Evolutionary conservation across 2,888 invertebrate genomes (phyloP).

Genomic region (Piscicola geometra): DNA sequence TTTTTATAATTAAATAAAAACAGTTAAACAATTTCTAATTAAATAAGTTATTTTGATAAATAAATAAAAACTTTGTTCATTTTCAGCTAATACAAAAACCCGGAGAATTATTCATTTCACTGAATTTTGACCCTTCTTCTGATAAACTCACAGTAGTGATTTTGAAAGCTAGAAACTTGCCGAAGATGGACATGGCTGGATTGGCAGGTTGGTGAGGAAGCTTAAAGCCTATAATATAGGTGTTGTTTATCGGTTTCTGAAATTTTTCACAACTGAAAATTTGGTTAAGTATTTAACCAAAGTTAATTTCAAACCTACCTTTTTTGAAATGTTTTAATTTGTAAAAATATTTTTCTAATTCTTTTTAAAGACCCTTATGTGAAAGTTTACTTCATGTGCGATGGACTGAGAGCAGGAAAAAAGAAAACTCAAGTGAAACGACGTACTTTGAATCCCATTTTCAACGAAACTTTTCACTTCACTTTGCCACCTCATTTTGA

Average conservation of each 20-base stretch:
- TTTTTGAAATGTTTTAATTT: no score
- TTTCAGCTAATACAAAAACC: slow-evolving; percentile 61
- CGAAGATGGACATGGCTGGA: slow-evolving; percentile 96
- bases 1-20: no score
- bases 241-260: no score
- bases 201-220: slow-evolving; percentile 64
- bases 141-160: slow-evolving; percentile 91
- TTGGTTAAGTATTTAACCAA: no score
- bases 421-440: slow-evolving; percentile 99
- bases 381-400: slow-evolving; percentile 91
- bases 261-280: no score
- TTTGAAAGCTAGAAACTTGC: slow-evolving; percentile 90
- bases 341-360: no score
- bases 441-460: slow-evolving; percentile 92
- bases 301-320: no score
- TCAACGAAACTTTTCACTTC: slow-evolving; percentile 97
- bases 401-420: slow-evolving; percentile 95
- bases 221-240: no score
- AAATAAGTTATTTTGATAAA: background rate
- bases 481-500: slow-evolving; percentile 81
- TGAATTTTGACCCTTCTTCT: slow-evolving; percentile 96
- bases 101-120: slow-evolving; percentile 87
- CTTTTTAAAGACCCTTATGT: slow-evolving; percentile 78
- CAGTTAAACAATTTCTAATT: slow-evolving; percentile 8
- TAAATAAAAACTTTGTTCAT: background rate